Conservation (phyloP, 1,140 invertebrate species). For the Dolichoris vasculosae region DNA sequence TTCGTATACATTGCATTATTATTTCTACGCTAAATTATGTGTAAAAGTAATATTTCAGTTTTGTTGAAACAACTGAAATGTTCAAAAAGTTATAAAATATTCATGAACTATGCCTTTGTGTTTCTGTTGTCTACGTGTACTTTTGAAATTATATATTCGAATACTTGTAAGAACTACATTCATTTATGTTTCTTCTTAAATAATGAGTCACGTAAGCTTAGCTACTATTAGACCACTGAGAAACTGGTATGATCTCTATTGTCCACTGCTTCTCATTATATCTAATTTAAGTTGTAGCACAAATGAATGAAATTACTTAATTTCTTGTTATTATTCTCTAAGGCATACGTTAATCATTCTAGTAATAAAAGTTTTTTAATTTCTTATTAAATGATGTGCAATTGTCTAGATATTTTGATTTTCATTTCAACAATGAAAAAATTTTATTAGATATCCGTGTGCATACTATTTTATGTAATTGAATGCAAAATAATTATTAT, state of each 20-base stretch:
- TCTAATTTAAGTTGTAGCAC: slow-evolving; percentile 27
- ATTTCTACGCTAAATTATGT: not conserved
- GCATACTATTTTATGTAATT: not conserved
- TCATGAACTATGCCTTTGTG: not conserved
- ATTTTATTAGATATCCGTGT: too few relatives aligned
- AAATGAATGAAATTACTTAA: slow-evolving; percentile 44
- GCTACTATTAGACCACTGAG: slow-evolving; percentile 22
- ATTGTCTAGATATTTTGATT: not conserved
- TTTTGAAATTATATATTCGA: slow-evolving; percentile 7
- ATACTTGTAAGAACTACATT: slow-evolving; percentile 18
- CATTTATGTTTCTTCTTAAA: slow-evolving; percentile 36
- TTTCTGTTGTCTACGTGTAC: not conserved
- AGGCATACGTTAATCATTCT: not conserved
- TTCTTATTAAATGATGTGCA: not conserved
- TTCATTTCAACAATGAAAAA: not conserved
- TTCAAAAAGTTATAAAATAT: slow-evolving; percentile 4
- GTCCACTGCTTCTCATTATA: slow-evolving; percentile 22
- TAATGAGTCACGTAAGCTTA: slow-evolving; percentile 40
- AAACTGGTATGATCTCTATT: slow-evolving; percentile 25
- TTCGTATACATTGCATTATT: not conserved
- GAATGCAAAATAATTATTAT: not conserved
- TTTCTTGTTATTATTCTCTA: not conserved
- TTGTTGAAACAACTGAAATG: not conserved
- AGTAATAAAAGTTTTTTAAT: not conserved
- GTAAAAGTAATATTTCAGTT: not conserved